Evolutionary conservation across 2,888 invertebrate species (phyloP).

Genomic region (Andrena flavipes): DNA sequence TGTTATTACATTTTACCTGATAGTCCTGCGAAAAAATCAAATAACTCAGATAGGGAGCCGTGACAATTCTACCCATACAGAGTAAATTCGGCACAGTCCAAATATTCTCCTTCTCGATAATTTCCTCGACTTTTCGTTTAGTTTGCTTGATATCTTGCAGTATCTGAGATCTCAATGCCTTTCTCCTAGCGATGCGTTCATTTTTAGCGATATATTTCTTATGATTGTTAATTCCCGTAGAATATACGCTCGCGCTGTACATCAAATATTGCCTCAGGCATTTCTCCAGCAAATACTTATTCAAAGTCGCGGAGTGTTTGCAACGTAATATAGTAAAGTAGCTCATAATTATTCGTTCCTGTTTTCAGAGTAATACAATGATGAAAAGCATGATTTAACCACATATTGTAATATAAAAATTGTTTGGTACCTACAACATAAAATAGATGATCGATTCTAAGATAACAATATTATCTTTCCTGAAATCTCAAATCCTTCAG

Average conservation of each 20-base stretch:
- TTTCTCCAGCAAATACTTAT: constrained; percentile 74
- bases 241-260: constrained; percentile 74
- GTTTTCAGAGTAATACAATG: constrained; percentile 24
- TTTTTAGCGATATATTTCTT: constrained; percentile 66
- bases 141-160: constrained; percentile 79
- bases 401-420: constrained; percentile 3
- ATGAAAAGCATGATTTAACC: neutral
- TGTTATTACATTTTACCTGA: constrained; percentile 80
- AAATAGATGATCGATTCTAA: neutral
- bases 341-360: constrained; percentile 74
- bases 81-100: constrained; percentile 97
- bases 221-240: constrained; percentile 67
- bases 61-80: constrained; percentile 93
- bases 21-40: constrained; percentile 94
- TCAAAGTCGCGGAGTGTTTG: constrained; percentile 63
- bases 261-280: constrained; percentile 68
- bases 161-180: constrained; percentile 75
- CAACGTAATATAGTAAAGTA: constrained; percentile 69
- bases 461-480: neutral
- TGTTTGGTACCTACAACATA: constrained; percentile 2
- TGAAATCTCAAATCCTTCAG: neutral
- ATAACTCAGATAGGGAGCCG: constrained; percentile 96
- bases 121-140: constrained; percentile 90
- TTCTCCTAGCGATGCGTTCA: constrained; percentile 66
- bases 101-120: constrained; percentile 94